These are phyloP conservation scores for Basileuterus tristriatus DNA, from an alignment of 2,797 vertebrate species.

Conservation along the genomic window DNA sequence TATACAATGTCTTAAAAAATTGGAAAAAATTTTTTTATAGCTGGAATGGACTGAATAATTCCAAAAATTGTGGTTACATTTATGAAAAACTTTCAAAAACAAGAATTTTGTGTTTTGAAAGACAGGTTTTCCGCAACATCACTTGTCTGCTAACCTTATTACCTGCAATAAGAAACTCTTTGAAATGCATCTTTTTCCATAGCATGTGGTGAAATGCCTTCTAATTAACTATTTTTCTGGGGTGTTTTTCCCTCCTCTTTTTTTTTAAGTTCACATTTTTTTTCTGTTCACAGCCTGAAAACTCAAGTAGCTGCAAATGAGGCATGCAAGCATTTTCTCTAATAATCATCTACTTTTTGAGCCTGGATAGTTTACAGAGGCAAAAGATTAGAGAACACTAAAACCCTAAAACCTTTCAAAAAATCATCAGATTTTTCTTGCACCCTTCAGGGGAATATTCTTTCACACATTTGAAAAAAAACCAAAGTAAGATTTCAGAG, in stretches of 20 bases:
- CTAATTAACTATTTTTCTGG: neutral
- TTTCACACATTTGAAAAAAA: neutral
- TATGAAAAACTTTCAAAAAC: neutral
- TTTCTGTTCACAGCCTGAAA: neutral
- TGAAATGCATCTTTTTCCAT: neutral
- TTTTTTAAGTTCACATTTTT: neutral
- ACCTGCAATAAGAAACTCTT: neutral
- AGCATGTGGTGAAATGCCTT: neutral
- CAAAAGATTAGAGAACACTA: neutral
- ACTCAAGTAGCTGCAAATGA: neutral
- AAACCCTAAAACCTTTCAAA: neutral
- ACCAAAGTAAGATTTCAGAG: neutral
- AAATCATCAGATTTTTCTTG: neutral
- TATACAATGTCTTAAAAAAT: neutral
- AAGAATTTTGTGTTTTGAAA: neutral
- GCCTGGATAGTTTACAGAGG: neutral
- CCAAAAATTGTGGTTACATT: neutral
- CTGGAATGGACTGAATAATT: neutral
- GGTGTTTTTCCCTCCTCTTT: accelerated
- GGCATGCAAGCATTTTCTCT: neutral
- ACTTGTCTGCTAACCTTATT: neutral
- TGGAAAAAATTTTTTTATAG: neutral
- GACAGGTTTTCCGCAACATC: neutral
- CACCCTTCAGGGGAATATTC: neutral
- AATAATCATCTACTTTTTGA: neutral